Base-by-base conservation (phyloP, 2,797 vertebrate genomes). In the Bryconaethiops microstoma region DNA sequence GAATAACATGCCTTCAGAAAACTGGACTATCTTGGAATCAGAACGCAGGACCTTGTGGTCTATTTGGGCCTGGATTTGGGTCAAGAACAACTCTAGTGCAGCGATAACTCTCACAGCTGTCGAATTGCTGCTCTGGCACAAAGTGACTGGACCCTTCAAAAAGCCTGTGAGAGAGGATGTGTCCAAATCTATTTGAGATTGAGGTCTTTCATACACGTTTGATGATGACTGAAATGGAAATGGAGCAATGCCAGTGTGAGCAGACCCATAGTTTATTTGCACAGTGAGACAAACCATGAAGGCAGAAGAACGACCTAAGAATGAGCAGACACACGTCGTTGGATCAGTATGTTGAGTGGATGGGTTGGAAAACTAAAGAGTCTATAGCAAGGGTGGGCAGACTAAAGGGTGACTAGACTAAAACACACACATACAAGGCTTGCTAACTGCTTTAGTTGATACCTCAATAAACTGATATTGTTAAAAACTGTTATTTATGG, bases 91-190 rank as follows among this genome's bases (percentile, higher is more conserved):
- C 83, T 89, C 54, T 19, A 72, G 35, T 80, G 68, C 29, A 7
- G 81, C 54, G 64, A 88, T 87, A 90, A 85, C 86, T 89, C 86
- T 87, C 84, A 70, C 88, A 88, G 89, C 88, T 89, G 91, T 88
- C 90, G 83, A 81, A 39, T 63, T 73, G 68, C 79, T 78, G 79
- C 87, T 86, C 83, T 86, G 35, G 55, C 78, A 69, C 39, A 83
- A 83, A 82, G 85, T 87, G 86, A 87, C 21, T 87, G 88, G 84
- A 71, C 82, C 91, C 86, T 81, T 71, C 42, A 81, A 82, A 87
- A 65, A 78, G 68, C 71, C 81, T 83, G 84, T 84, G 85, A 83
- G 79, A 73, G 87, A 86, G 74, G 50, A 82, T 76, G 74, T 84
- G 84, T 88, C 84, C 76, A 82, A 54, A 64, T 77, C 67, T 90